Conservation (phyloP, 2,113 vertebrate species). For the Trematomus loennbergii region DNA sequence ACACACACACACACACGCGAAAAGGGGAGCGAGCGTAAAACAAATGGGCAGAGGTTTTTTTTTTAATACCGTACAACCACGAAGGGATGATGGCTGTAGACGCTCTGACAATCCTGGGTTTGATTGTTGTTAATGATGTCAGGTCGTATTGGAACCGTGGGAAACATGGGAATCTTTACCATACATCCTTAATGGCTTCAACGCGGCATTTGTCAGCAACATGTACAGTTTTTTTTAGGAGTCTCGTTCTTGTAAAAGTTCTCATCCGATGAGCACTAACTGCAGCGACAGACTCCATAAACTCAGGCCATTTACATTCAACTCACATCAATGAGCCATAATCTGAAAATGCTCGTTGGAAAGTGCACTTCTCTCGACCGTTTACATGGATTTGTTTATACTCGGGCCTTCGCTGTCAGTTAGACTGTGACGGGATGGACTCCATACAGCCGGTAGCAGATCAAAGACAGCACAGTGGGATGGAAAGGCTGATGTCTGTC, state of each 20-base stretch:
- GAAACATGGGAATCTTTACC: neutral
- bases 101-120: neutral
- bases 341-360: conserved; percentile 14
- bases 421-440: neutral
- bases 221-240: conserved; percentile 11
- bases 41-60: neutral
- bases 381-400: neutral
- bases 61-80: conserved; percentile 7
- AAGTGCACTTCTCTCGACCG: neutral
- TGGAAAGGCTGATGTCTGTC: neutral
- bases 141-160: neutral
- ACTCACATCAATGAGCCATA: neutral
- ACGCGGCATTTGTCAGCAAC: neutral
- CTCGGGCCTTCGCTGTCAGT: neutral
- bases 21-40: neutral
- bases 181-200: neutral
- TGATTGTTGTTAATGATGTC: neutral
- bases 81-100: conserved; percentile 6
- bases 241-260: neutral
- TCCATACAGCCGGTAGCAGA: neutral
- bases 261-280: neutral
- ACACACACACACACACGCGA: conserved; percentile 8
- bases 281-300: neutral
- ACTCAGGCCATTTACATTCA: conserved; percentile 21
- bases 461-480: neutral